A percentile compares a stretch with the other conserved stretches of the same genome.
Evolutionary conservation across 2,113 vertebrate species (phyloP).

Genomic region (Acrocephalus arundinaceus): DNA sequence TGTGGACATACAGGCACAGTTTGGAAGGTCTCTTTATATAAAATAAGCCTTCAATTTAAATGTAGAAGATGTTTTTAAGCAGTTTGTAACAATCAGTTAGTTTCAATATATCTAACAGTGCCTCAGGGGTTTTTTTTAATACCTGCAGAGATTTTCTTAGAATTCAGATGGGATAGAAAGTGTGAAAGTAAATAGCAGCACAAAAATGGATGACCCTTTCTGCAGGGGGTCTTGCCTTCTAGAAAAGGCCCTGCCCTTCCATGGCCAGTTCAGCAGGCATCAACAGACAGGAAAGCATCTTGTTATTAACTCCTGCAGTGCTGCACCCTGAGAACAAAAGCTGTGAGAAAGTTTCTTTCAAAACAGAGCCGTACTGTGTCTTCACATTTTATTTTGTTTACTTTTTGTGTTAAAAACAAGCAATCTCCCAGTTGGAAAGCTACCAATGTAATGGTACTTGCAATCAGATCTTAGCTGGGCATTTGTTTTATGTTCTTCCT

Average conservation of each 20-base stretch:
- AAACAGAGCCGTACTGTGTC: neutral
- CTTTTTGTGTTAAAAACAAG: neutral
- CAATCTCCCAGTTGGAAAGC: neutral
- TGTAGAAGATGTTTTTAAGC: neutral
- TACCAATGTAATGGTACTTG: neutral
- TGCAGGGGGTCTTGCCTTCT: neutral
- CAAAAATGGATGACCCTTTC: neutral
- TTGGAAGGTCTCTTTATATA: neutral
- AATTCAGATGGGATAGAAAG: neutral
- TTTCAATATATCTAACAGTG: neutral
- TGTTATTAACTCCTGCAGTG: neutral
- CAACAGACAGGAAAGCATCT: neutral
- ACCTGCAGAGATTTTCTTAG: neutral
- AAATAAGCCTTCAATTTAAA: neutral
- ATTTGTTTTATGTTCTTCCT: neutral
- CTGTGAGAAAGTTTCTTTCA: neutral
- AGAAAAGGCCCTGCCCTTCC: neutral
- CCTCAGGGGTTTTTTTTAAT: neutral
- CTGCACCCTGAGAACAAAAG: neutral
- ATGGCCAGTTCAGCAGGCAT: neutral
- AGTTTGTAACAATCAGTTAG: neutral
- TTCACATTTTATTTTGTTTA: neutral
- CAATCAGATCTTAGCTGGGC: neutral
- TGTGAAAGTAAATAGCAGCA: neutral
- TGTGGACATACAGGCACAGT: neutral